Conservation (phyloP, 1,140 invertebrate species). For the Rhopalosiphum padi region DNA sequence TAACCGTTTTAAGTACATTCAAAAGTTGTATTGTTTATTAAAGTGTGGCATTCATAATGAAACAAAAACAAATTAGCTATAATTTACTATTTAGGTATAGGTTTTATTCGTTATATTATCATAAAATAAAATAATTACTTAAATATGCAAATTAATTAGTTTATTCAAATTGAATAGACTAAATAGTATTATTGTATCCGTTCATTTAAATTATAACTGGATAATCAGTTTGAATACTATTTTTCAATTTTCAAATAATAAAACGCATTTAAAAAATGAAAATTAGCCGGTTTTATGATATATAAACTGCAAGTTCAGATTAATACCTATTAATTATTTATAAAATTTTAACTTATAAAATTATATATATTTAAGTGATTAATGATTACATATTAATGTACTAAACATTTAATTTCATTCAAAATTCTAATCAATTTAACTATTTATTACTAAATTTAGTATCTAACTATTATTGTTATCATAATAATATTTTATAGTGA, state of each 20-base stretch:
- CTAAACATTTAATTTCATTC: background rate
- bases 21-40: background rate
- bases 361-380: background rate
- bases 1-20: background rate
- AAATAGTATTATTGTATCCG: background rate
- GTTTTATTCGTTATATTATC: background rate
- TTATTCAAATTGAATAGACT: background rate
- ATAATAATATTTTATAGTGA: background rate
- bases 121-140: background rate
- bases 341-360: background rate
- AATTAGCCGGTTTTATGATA: background rate
- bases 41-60: background rate
- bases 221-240: too few species aligned
- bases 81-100: background rate
- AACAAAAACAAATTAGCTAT: background rate
- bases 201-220: background rate
- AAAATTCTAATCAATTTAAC: background rate
- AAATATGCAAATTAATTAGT: slow-evolving; percentile 5
- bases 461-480: background rate
- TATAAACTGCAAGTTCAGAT: background rate
- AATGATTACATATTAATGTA: background rate
- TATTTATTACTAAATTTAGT: too few species aligned
- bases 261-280: background rate
- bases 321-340: background rate
- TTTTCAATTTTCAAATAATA: background rate